phyloP scores from a whole-genome alignment of 2,888 invertebrate genomes.

The Amphimallon solstitiale region DNA sequence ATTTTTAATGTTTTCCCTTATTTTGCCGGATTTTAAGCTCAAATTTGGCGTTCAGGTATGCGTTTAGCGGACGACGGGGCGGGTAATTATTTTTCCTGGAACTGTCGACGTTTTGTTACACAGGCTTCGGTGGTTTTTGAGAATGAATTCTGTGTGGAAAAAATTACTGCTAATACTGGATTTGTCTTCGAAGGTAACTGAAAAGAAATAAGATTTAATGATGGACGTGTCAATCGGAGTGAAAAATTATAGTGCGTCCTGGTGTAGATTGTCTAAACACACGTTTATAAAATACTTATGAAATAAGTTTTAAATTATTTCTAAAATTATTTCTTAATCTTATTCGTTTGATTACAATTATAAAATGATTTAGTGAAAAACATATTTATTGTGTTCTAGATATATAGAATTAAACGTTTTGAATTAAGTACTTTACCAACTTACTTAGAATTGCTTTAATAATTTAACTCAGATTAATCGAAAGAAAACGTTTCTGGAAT shows the following conservation, averaged over 20 bases:
- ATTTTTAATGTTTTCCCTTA: conserved; percentile 46
- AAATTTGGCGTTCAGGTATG: conserved; percentile 53
- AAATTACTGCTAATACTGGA: conserved; percentile 23
- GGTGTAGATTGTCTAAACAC: not conserved
- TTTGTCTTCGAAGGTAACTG: conserved; percentile 14
- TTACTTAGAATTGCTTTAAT: too few species aligned
- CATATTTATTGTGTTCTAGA: too few species aligned
- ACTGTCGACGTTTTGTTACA: conserved; percentile 37
- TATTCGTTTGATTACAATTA: too few species aligned
- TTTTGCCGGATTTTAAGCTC: conserved; percentile 51
- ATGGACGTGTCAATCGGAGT: not conserved
- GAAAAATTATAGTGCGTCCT: conserved; percentile 11
- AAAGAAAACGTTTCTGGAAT: too few species aligned
- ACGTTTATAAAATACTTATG: not conserved
- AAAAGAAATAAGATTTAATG: conserved; percentile 4
- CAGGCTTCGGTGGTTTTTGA: conserved; percentile 22
- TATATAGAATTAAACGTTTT: too few species aligned
- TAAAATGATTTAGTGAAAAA: too few species aligned
- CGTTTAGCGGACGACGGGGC: conserved; percentile 42
- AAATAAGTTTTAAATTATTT: too few species aligned
- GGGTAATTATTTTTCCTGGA: conserved; percentile 53
- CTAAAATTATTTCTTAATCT: too few species aligned
- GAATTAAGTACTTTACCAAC: too few species aligned
- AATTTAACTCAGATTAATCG: too few species aligned
- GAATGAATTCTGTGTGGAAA: conserved; percentile 10